Percentiles rank a stretch among this genome's conserved stretches.
Evolutionary conservation across 2,888 invertebrate genomes (phyloP).

Genomic region (Chromoteleia sp.): DNA sequence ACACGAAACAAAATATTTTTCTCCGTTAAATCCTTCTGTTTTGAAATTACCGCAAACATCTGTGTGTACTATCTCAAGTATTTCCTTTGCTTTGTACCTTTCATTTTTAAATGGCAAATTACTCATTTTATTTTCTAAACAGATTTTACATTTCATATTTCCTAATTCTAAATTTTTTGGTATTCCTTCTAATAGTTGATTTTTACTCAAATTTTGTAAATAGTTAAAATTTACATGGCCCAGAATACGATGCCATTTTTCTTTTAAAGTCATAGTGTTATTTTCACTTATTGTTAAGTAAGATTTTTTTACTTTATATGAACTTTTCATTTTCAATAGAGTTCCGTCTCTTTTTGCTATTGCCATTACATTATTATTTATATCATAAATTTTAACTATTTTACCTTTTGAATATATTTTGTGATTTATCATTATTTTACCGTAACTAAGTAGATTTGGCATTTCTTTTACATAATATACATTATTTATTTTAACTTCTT

Average conservation of each 20-base stretch:
- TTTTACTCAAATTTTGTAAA: constrained; percentile 65
- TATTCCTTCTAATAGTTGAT: constrained; percentile 65
- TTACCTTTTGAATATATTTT: constrained; percentile 45
- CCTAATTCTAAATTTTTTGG: constrained; percentile 65
- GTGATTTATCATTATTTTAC: constrained; percentile 46
- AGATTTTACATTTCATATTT: constrained; percentile 66
- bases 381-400: constrained; percentile 46
- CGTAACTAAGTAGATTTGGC: constrained; percentile 57
- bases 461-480: constrained; percentile 55
- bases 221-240: constrained; percentile 74
- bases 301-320: background rate
- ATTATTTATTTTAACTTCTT: constrained; percentile 27
- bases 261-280: constrained; percentile 55
- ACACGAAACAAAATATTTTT: constrained; percentile 71
- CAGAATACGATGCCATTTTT: constrained; percentile 41
- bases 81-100: constrained; percentile 65
- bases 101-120: constrained; percentile 73
- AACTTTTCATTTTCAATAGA: constrained; percentile 57
- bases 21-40: constrained; percentile 56
- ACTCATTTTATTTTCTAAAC: constrained; percentile 71
- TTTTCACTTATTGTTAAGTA: constrained; percentile 13
- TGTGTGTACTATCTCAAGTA: constrained; percentile 64
- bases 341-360: constrained; percentile 56
- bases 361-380: constrained; percentile 54
- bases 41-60: constrained; percentile 64